Conservation (phyloP, 2,113 vertebrate species). For the Phaethornis superciliosus region DNA sequence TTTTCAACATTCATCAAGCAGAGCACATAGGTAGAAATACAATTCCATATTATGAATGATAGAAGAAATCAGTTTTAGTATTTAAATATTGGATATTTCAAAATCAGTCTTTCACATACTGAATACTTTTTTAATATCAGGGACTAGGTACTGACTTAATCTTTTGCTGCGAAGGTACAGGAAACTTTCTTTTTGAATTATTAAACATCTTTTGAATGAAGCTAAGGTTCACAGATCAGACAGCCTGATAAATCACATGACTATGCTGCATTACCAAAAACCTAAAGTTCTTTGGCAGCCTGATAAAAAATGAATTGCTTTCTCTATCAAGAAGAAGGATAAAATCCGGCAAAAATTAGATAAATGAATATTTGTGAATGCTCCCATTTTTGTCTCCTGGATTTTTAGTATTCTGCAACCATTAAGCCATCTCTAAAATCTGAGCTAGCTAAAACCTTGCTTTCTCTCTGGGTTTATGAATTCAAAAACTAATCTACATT, state of each 20-base stretch:
- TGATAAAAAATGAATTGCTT: slow-evolving; percentile 67
- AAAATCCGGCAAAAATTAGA: slow-evolving; percentile 6
- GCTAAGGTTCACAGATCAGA: slow-evolving; percentile 44
- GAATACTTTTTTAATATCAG: background rate
- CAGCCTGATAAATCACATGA: slow-evolving; percentile 13
- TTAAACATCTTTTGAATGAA: slow-evolving; percentile 57
- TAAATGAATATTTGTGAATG: background rate
- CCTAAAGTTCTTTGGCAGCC: slow-evolving; percentile 58
- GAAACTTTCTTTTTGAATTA: slow-evolving; percentile 63
- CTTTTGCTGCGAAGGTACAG: slow-evolving; percentile 4
- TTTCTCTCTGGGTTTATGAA: background rate
- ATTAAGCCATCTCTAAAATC: background rate
- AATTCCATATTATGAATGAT: background rate
- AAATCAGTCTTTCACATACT: background rate
- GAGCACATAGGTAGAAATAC: background rate
- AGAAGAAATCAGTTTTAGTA: background rate
- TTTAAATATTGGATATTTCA: background rate
- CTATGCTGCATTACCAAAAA: slow-evolving; percentile 42
- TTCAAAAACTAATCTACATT: background rate
- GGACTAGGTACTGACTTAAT: background rate
- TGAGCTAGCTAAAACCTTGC: background rate
- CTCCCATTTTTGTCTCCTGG: background rate
- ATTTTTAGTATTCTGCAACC: background rate
- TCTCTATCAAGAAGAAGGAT: slow-evolving; percentile 14
- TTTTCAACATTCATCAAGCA: background rate